A percentile compares a stretch with the other conserved stretches of the same genome.
Evolutionary conservation across 1,140 invertebrate species (phyloP).

Genomic region (Drosophila melanica): DNA sequence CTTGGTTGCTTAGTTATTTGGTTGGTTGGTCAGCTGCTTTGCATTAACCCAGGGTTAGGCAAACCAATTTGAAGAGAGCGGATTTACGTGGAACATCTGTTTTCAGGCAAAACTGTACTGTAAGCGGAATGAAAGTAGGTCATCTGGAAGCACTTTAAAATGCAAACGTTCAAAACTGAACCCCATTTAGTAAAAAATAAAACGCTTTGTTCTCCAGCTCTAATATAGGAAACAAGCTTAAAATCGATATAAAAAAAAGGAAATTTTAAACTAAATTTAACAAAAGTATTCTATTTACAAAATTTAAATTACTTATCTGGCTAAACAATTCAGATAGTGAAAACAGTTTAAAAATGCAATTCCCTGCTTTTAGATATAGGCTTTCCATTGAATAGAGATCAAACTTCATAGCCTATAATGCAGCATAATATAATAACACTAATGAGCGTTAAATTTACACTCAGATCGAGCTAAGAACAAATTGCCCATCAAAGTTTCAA

Average conservation of each 20-base stretch:
- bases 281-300: too few relatives aligned
- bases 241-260: too few relatives aligned
- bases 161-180: slow-evolving; percentile 25
- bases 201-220: not conserved
- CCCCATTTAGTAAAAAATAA: not conserved
- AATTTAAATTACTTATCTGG: too few relatives aligned
- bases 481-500: slow-evolving; percentile 47
- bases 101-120: slow-evolving; percentile 25
- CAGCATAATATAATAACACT: slow-evolving; percentile 27
- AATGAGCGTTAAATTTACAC: slow-evolving; percentile 26
- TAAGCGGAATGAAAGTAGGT: slow-evolving; percentile 37
- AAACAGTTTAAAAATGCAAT: too few relatives aligned
- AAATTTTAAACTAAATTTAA: too few relatives aligned
- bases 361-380: too few relatives aligned
- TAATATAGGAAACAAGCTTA: too few relatives aligned
- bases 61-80: slow-evolving; percentile 27
- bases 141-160: slow-evolving; percentile 40
- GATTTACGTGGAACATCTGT: slow-evolving; percentile 48
- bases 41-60: slow-evolving; percentile 62
- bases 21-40: slow-evolving; percentile 65
- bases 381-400: too few relatives aligned
- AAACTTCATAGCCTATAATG: slow-evolving; percentile 6
- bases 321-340: too few relatives aligned
- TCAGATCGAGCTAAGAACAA: slow-evolving; percentile 25
- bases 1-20: slow-evolving; percentile 15